These are phyloP conservation scores for Falco naumanni DNA, from an alignment of 2,797 vertebrate genomes.

Conservation along the genomic window DNA sequence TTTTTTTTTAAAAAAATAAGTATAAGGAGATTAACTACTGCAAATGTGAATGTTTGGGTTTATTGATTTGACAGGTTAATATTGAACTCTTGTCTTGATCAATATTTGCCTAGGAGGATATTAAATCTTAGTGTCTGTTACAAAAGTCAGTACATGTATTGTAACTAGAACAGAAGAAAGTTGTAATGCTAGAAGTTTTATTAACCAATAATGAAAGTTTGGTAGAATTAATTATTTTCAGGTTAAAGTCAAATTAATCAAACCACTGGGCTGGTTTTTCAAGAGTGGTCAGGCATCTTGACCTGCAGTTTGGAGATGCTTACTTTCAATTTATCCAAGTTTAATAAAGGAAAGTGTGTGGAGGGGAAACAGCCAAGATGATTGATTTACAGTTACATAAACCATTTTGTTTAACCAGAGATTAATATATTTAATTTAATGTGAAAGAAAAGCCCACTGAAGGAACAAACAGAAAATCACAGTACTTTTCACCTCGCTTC, in stretches of 20 bases:
- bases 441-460: neutral
- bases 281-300: conserved; percentile 9
- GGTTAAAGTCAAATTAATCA: conserved; percentile 65
- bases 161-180: neutral
- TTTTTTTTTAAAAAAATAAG: neutral
- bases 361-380: neutral
- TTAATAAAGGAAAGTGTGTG: neutral
- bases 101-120: conserved; percentile 31
- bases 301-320: conserved; percentile 4
- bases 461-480: neutral
- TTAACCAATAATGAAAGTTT: conserved; percentile 6
- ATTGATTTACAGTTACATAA: neutral
- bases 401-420: neutral
- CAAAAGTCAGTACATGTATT: neutral
- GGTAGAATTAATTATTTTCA: conserved; percentile 60
- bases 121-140: conserved; percentile 28
- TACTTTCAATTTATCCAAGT: conserved; percentile 1
- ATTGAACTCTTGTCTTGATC: conserved; percentile 24
- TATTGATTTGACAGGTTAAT: conserved; percentile 39
- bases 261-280: neutral
- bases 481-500: neutral
- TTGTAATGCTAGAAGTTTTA: neutral
- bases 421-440: neutral
- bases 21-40: neutral
- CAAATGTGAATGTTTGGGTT: neutral